phyloP scores from a whole-genome alignment of 2,113 vertebrate species.

The Pimephales promelas region DNA sequence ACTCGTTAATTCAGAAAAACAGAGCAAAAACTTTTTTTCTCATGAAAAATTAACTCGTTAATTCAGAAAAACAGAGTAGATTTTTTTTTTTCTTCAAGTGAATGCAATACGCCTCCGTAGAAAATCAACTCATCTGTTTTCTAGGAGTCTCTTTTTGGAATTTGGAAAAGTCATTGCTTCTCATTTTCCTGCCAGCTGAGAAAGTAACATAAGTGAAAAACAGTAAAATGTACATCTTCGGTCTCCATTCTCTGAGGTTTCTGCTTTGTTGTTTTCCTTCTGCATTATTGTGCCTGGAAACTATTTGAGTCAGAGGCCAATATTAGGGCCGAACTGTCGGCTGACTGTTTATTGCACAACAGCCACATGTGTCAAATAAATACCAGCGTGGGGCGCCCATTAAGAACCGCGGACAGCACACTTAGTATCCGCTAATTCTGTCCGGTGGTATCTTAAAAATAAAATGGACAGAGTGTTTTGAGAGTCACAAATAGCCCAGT shows the following conservation, averaged over 20 bases:
- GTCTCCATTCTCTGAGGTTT: neutral
- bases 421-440: slow-evolving; percentile 40
- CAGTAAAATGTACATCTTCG: neutral
- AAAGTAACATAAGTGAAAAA: neutral
- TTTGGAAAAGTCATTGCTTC: neutral
- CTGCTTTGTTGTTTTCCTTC: neutral
- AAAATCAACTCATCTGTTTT: neutral
- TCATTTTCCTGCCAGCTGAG: neutral
- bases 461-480: slow-evolving; percentile 66
- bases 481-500: slow-evolving; percentile 46
- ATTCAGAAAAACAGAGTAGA: too few species aligned
- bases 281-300: slow-evolving; percentile 16
- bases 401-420: slow-evolving; percentile 30
- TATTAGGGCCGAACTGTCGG: neutral
- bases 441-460: slow-evolving; percentile 56
- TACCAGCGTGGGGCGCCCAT: slow-evolving; percentile 20
- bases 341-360: slow-evolving; percentile 31
- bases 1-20: too few species aligned
- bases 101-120: too few species aligned
- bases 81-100: too few species aligned
- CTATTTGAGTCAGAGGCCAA: slow-evolving; percentile 48
- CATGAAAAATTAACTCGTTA: too few species aligned
- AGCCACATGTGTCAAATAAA: slow-evolving; percentile 42
- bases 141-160: neutral
- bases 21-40: too few species aligned